Evolutionary conservation across 2,113 vertebrate genomes (phyloP).

Genomic region (Brachyhypopomus gauderio): DNA sequence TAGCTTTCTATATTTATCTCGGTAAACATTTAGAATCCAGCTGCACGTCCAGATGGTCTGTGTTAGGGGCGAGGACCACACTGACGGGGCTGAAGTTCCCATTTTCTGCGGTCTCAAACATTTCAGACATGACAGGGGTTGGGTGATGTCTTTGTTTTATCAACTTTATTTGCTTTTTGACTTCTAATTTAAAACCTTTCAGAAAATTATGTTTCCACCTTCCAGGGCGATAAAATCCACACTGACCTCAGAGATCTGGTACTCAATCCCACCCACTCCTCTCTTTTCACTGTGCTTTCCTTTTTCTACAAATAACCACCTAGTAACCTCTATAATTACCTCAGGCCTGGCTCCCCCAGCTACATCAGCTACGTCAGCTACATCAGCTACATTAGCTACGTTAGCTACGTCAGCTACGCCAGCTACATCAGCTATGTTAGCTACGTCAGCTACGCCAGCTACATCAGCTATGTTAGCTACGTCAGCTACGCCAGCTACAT

Average conservation of each 20-base stretch:
- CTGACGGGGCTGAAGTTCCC: not conserved
- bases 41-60: slow-evolving; percentile 39
- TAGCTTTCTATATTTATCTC: slow-evolving; percentile 52
- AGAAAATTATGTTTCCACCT: slow-evolving; percentile 50
- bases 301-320: slow-evolving; percentile 56
- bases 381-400: too few relatives aligned
- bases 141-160: not conserved
- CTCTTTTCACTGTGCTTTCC: slow-evolving; percentile 40
- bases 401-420: too few relatives aligned
- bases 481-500: not conserved
- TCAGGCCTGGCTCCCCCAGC: not conserved
- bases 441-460: not conserved
- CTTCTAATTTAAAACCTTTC: slow-evolving; percentile 58
- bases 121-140: slow-evolving; percentile 2
- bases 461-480: too few relatives aligned
- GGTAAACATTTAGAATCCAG: slow-evolving; percentile 51
- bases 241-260: slow-evolving; percentile 39
- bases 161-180: slow-evolving; percentile 41
- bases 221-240: slow-evolving; percentile 31
- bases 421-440: not conserved
- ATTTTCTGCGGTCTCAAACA: slow-evolving; percentile 22
- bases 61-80: slow-evolving; percentile 30
- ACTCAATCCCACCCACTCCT: slow-evolving; percentile 16
- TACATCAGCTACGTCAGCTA: not conserved
- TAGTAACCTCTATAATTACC: slow-evolving; percentile 40